Evolutionary conservation across 2,113 vertebrate species (phyloP).

Genomic region (Notiomystis cincta): DNA sequence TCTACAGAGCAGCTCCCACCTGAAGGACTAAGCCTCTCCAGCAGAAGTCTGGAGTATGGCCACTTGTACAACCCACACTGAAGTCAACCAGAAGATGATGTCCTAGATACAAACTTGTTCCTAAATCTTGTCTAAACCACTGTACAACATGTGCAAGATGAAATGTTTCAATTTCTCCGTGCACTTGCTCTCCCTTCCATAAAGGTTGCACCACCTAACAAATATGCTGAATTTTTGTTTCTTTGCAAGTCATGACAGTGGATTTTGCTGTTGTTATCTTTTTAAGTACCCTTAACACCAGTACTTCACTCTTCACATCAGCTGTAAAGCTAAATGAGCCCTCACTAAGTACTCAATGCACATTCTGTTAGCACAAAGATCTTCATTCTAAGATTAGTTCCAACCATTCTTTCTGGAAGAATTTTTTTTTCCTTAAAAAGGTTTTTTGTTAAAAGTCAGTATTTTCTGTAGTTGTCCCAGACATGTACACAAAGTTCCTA

Average conservation of each 20-base stretch:
- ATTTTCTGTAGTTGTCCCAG: background rate
- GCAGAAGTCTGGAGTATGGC: background rate
- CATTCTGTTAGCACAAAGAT: background rate
- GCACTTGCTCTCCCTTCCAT: background rate
- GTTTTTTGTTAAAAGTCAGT: fast-evolving
- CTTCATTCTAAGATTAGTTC: background rate
- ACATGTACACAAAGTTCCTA: background rate
- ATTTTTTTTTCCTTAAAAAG: background rate
- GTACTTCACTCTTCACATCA: background rate
- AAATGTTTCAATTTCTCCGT: background rate
- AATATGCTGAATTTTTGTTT: background rate
- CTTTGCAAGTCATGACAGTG: background rate
- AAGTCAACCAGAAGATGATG: background rate
- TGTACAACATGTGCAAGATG: background rate
- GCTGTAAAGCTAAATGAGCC: background rate
- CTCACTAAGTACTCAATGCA: background rate
- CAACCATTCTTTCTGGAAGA: background rate
- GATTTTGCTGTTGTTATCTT: background rate
- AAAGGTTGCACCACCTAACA: background rate
- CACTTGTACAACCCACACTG: background rate
- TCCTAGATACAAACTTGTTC: background rate
- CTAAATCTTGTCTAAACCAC: background rate
- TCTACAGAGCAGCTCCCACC: background rate
- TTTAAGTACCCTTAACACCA: background rate
- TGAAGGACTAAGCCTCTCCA: background rate